Percentiles rank a stretch among this genome's conserved stretches.
These are phyloP conservation scores for Drosophila nigrodunni DNA, from an alignment of 1,140 invertebrate species.

Conservation along the genomic window DNA sequence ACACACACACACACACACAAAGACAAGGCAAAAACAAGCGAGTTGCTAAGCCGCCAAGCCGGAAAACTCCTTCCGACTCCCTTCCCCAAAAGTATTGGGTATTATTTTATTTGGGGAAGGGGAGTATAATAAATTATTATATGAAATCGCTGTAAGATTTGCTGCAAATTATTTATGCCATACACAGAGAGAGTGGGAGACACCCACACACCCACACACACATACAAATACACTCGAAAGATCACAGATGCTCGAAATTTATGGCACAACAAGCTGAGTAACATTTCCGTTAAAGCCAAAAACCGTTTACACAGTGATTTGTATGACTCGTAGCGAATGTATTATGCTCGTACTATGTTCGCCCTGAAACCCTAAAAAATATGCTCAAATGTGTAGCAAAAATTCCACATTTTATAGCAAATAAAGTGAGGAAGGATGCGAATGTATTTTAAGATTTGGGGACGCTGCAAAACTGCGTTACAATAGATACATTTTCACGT, in stretches of 20 bases:
- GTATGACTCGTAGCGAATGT: conserved; percentile 24
- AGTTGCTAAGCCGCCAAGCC: conserved; percentile 14
- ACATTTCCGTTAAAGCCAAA: conserved; percentile 48
- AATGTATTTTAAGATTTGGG: background rate
- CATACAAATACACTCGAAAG: conserved; percentile 1
- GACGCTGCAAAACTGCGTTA: background rate
- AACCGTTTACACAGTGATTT: conserved; percentile 50
- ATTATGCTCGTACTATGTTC: background rate
- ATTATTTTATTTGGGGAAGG: conserved; percentile 30
- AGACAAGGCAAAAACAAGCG: background rate
- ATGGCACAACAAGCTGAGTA: conserved; percentile 46
- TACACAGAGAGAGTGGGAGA: background rate
- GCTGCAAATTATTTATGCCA: conserved; percentile 68
- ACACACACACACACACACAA: background rate
- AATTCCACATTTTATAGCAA: conserved; percentile 52
- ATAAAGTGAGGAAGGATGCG: conserved; percentile 34
- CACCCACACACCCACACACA: conserved; percentile 3
- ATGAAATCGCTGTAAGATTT: conserved; percentile 67
- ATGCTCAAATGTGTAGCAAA: conserved; percentile 48
- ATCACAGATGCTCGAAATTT: conserved; percentile 61
- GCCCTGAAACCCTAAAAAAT: conserved; percentile 20
- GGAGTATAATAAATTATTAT: conserved; percentile 50
- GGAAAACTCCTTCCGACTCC: background rate
- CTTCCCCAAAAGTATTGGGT: conserved; percentile 5
- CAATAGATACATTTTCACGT: conserved; percentile 42